Conservation (phyloP, 2,888 invertebrate species). For the Malachius bipustulatus region DNA sequence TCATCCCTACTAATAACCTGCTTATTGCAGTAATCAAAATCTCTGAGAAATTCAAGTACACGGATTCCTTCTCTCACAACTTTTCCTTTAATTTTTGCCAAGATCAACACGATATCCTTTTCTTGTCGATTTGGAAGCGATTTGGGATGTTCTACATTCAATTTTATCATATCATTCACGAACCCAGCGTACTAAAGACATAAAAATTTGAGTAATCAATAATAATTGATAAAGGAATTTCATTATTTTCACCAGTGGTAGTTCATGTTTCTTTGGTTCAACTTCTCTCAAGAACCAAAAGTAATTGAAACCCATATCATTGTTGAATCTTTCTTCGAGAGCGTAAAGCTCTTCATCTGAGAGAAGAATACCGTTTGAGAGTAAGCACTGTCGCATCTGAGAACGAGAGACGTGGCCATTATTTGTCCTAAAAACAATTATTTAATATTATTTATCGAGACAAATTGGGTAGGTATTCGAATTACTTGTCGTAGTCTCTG, state of each 20-base stretch:
- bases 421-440: constrained; percentile 46
- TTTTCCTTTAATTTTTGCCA: constrained; percentile 65
- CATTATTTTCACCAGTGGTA: constrained; percentile 30
- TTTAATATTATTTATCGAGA: no score
- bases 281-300: constrained; percentile 56
- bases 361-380: constrained; percentile 53
- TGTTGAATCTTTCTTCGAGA: constrained; percentile 56
- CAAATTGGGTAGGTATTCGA: no score
- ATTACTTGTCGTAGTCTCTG: constrained; percentile 57
- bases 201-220: not conserved
- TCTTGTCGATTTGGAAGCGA: constrained; percentile 36
- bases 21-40: constrained; percentile 53
- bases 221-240: not conserved
- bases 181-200: constrained; percentile 31
- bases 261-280: constrained; percentile 35
- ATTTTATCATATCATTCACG: constrained; percentile 31
- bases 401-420: constrained; percentile 59
- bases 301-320: constrained; percentile 67
- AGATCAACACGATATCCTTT: constrained; percentile 54
- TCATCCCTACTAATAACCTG: constrained; percentile 50
- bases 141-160: constrained; percentile 31
- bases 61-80: constrained; percentile 55
- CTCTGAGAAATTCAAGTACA: constrained; percentile 52
- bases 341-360: constrained; percentile 54
- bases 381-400: constrained; percentile 58